Evolutionary conservation across 2,113 vertebrate genomes (phyloP).

Genomic region (Poicephalus meyeri): DNA sequence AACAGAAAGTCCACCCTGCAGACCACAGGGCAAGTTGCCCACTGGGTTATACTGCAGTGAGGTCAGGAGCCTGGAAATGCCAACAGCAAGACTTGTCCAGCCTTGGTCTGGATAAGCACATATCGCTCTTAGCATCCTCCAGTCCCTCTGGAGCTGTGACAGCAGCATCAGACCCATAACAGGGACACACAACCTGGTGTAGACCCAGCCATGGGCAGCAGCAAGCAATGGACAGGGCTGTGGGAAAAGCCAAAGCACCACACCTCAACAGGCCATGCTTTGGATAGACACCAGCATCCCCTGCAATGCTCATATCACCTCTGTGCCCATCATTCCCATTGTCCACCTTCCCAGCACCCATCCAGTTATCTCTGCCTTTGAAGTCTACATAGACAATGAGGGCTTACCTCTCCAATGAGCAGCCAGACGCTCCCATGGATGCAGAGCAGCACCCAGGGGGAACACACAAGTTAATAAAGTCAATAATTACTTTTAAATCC

Average conservation of each 20-base stretch:
- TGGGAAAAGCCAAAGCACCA: neutral
- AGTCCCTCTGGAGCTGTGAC: neutral
- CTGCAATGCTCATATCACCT: neutral
- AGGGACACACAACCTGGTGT: neutral
- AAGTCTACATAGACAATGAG: neutral
- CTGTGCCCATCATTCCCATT: neutral
- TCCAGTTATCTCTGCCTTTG: neutral
- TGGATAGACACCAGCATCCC: neutral
- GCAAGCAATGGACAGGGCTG: neutral
- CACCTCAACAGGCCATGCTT: neutral
- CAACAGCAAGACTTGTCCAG: neutral
- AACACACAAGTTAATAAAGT: neutral
- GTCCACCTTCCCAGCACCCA: neutral
- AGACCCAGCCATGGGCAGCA: neutral
- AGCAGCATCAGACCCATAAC: neutral
- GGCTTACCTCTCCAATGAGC: neutral
- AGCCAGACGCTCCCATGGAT: fast-evolving
- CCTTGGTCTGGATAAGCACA: neutral
- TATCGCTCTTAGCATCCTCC: neutral
- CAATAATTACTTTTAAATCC: neutral
- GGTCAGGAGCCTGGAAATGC: neutral
- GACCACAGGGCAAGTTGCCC: neutral
- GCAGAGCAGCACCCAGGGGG: neutral
- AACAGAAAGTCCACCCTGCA: neutral
- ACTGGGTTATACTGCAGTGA: neutral